These are phyloP conservation scores for Nephrotoma guestfalica DNA, from an alignment of 2,888 invertebrate species.

Conservation along the genomic window DNA sequence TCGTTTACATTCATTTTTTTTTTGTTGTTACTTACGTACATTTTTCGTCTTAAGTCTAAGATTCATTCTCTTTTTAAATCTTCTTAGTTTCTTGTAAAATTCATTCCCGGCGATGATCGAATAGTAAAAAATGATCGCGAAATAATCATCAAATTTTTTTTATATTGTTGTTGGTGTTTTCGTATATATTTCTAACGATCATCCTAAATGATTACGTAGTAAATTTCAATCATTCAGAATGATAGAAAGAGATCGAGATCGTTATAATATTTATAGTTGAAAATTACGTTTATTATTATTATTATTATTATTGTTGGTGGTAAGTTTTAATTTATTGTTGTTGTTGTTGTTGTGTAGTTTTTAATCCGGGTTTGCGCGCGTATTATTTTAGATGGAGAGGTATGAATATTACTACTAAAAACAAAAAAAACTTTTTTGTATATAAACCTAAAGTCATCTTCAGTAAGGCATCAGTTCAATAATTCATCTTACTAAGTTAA, in stretches of 20 bases:
- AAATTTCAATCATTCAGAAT: background rate
- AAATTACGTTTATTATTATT: background rate
- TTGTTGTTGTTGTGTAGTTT: background rate
- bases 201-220: background rate
- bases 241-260: slow-evolving; percentile 2
- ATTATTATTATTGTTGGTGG: background rate
- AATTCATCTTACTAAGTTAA: background rate
- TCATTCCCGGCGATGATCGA: background rate
- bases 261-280: background rate
- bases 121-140: background rate
- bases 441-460: slow-evolving; percentile 11
- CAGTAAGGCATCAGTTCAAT: slow-evolving; percentile 12
- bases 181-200: background rate
- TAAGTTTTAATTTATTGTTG: background rate
- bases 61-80: background rate
- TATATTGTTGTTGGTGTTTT: background rate
- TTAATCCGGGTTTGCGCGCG: slow-evolving; percentile 2
- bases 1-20: background rate
- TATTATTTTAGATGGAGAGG: background rate
- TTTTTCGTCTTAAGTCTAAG: background rate
- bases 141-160: background rate
- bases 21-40: background rate
- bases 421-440: background rate
- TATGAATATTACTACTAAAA: background rate
- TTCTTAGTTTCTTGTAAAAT: background rate